phyloP scores from a whole-genome alignment of 2,797 vertebrate species.

The Yasuhikotakia modesta region DNA sequence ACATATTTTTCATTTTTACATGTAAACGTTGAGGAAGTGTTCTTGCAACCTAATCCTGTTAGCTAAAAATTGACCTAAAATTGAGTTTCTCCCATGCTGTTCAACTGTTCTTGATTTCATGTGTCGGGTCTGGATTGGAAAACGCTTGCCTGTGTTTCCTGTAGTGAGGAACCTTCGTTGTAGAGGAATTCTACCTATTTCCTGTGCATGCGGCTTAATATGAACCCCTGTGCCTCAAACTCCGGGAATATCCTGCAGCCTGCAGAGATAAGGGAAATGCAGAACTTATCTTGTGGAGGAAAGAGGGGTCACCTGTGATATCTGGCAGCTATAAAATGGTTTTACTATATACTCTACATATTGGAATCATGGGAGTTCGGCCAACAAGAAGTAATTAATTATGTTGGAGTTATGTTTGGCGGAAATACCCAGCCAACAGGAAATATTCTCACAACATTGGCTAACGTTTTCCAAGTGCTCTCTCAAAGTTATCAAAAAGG shows the following conservation, averaged over 20 bases:
- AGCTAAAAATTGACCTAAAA: too few relatives aligned
- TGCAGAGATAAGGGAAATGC: slow-evolving; percentile 51
- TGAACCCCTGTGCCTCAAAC: slow-evolving; percentile 1
- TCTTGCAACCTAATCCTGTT: too few relatives aligned
- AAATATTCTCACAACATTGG: too few relatives aligned
- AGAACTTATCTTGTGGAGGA: slow-evolving; percentile 36
- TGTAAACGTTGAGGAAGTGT: too few relatives aligned
- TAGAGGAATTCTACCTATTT: slow-evolving; percentile 50
- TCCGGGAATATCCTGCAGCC: slow-evolving; percentile 45
- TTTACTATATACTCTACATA: slow-evolving; percentile 20
- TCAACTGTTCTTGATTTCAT: slow-evolving; percentile 17
- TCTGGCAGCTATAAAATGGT: slow-evolving; percentile 20
- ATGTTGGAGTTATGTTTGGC: not conserved
- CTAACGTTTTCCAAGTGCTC: too few relatives aligned
- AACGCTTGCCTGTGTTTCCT: slow-evolving; percentile 16
- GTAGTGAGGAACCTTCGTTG: not conserved
- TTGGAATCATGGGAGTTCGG: slow-evolving; percentile 1
- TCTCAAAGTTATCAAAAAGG: too few relatives aligned
- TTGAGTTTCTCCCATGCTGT: not conserved
- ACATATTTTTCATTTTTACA: too few relatives aligned
- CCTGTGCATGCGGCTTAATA: slow-evolving; percentile 44
- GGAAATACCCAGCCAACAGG: not conserved
- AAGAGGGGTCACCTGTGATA: slow-evolving; percentile 40
- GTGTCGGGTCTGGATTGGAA: slow-evolving; percentile 8
- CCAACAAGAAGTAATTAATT: slow-evolving; percentile 41